A percentile compares a stretch with the other conserved stretches of the same genome.
Conservation (phyloP, 2,888 invertebrate genomes). For the Trissolcus japonicus region DNA sequence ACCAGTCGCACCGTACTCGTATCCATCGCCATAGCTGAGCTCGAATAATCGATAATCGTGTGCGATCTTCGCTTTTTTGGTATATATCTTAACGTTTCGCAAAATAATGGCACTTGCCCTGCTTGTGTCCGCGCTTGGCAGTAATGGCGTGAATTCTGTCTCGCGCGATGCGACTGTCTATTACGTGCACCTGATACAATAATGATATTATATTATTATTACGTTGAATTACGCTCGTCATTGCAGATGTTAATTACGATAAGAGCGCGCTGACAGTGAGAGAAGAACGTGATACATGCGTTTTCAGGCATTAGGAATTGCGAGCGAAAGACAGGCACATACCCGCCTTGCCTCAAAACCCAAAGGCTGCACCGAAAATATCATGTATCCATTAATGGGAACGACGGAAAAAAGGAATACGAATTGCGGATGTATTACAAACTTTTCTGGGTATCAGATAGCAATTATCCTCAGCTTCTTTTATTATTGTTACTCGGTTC, state of each 20-base stretch:
- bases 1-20: conserved; percentile 77
- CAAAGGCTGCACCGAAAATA: conserved; percentile 32
- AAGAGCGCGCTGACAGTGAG: conserved; percentile 20
- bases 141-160: conserved; percentile 18
- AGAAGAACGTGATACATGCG: conserved; percentile 7
- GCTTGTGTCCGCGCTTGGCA: conserved; percentile 25
- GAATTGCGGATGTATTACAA: conserved; percentile 35
- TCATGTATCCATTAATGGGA: conserved; percentile 53
- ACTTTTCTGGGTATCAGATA: conserved; percentile 43
- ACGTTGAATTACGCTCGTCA: conserved; percentile 11
- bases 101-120: conserved; percentile 12
- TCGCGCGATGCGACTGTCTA: conserved; percentile 23
- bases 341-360: background rate
- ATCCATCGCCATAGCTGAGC: conserved; percentile 68
- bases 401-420: conserved; percentile 15
- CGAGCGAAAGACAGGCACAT: conserved; percentile 27
- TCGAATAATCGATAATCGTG: conserved; percentile 32
- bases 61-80: conserved; percentile 26
- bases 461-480: conserved; percentile 41
- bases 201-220: conserved; percentile 41
- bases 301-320: conserved; percentile 25
- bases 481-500: conserved; percentile 33
- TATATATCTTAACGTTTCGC: conserved; percentile 24
- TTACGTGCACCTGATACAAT: conserved; percentile 42
- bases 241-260: conserved; percentile 35